Base-by-base conservation (phyloP, 2,888 invertebrate genomes). In the Chrysolina oricalcia region DNA sequence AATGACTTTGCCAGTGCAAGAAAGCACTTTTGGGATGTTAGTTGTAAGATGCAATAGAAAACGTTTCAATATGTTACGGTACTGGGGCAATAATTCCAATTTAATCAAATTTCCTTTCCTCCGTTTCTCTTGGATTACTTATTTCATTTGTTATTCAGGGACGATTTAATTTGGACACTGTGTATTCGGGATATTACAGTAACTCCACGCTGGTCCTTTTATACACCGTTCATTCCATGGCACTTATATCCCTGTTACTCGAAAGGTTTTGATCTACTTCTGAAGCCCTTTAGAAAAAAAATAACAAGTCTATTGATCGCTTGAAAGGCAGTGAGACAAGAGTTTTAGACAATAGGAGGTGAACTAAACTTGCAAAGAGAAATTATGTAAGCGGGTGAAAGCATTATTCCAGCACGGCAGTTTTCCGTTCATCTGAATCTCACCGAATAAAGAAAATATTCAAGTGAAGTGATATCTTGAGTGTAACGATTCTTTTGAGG, bases 271-370 rank as follows among this genome's bases (percentile, higher is more conserved):
- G 43, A 15, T 15, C 43, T 43, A 43, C 43, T 43, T 43, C 43
- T 43, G 43, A 43, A 15, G 43, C 15, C 43, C 5, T 43, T 43
- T 48, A 48, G 48, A 53, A 53, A 53, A 53, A 53, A 21, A 53
- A 53, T 53, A 53, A 13, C 21, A 21, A 4, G 9, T 21, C 53
- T 53, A 53, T 53, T 53, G 53, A 53, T 53, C 53, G 53, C 53
- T 19, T 53, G 21, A 21, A 53, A 21, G 21, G 53, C 53, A 11
- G 53, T 13, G 53, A 21, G 21, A 53, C 10, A 53, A 53, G 21
- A 21, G 21, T 17, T 21, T 21, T 21, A 53, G 53, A 53, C 53
- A 53, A 53, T 53, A 21, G 53, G 21, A 53, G 53, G 19, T 53
- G 6, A 21, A 53, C 19, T 43, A 15, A 9, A 19, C 8, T 53